Base-by-base conservation (phyloP, 2,888 invertebrate species). In the Cancer borealis region DNA sequence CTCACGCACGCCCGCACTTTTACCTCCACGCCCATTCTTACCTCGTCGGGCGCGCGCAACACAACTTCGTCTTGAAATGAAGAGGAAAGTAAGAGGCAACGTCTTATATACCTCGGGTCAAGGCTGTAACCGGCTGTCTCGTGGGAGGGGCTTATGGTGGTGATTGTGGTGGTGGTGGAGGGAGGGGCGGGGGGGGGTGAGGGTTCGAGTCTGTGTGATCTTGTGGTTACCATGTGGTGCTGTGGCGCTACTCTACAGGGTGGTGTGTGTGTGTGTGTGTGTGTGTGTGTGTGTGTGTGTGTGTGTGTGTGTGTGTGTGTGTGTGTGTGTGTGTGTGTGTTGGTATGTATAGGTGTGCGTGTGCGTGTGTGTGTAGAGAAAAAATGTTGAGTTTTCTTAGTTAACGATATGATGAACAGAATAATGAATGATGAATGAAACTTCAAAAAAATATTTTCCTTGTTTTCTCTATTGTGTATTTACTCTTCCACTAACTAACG, bases 11-110 rank as follows among this genome's bases (percentile, higher is more conserved):
- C 66, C 79, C 79, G 0, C 79, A 30, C 79, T 26, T 73, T 26
- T 73, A 73, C 30, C 79, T 79, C 8, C 12, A 2, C 79, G 30
- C 79, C 26, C 79, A 1, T 12, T 3, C 79, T 79, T 30, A 79
- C 79, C 79, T 79, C 8, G 0, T 79, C 8, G 30, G 79, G 30
- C 26, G 79, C 79, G 6, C 79, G 79, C 79, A 6, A 79, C 79
- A 30, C 79, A 79, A 79, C 30, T 30, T 79, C 79, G 79, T 30
- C 30, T 79, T 79, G 79, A 79, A 79, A 79, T 79, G 79, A 79
- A 79, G 79, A 79, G 79, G 79, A 79, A 79, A 79, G 79, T 79
- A 79, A 79, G 14, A 26, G 79, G 30, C 79, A 0, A 12, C 30
- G 30, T 79, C 79, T 79, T 79, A 30, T 79, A 79, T 79, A 79